Percentiles rank a stretch among this genome's conserved stretches.
Conservation (phyloP, 2,797 vertebrate genomes). For the Australoheros facetus region DNA sequence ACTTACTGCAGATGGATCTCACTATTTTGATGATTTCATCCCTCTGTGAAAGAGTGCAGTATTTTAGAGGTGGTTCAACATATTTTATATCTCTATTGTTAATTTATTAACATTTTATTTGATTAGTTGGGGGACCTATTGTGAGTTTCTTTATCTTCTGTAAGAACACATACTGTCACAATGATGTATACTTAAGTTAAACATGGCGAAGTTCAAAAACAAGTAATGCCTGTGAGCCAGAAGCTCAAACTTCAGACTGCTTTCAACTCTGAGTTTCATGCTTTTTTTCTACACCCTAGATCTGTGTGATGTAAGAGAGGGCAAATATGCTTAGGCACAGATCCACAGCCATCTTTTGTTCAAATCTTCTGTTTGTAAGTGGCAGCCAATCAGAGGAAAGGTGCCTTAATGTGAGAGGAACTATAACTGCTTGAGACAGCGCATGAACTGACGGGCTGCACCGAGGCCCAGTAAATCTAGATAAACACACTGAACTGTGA, state of each 20-base stretch:
- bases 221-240: background rate
- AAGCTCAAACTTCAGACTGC: background rate
- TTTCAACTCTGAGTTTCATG: fast-evolving
- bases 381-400: background rate
- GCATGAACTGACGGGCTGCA: background rate
- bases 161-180: background rate
- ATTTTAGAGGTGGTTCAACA: background rate
- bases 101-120: fast-evolving
- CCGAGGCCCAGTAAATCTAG: background rate
- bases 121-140: background rate
- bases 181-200: background rate
- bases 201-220: background rate
- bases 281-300: background rate
- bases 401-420: background rate
- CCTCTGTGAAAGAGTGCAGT: slow-evolving; percentile 76
- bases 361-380: background rate
- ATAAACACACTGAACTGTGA: background rate
- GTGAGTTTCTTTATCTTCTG: background rate
- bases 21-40: slow-evolving; percentile 87
- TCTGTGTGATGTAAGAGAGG: background rate
- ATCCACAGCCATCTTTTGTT: background rate
- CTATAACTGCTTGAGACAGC: background rate
- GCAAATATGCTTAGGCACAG: background rate
- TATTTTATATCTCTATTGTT: background rate
- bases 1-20: slow-evolving; percentile 89